phyloP scores from a whole-genome alignment of 1,140 invertebrate species.

The Cydia fagiglandana region DNA sequence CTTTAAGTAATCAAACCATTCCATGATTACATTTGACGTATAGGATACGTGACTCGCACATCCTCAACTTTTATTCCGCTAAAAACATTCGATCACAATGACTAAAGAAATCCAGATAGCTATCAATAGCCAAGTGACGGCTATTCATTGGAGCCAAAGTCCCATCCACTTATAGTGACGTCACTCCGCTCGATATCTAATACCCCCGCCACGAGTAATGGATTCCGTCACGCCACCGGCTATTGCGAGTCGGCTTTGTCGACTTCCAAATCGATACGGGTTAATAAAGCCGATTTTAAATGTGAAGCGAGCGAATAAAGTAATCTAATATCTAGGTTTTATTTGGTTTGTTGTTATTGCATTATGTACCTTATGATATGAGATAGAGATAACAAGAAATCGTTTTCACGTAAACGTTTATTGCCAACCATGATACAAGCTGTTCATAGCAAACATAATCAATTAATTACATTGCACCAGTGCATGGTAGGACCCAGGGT shows the following conservation, averaged over 20 bases:
- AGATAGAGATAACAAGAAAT: too few species aligned
- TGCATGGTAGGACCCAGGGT: too few species aligned
- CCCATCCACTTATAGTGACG: constrained; percentile 25
- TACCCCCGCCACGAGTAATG: constrained; percentile 23
- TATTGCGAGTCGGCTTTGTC: constrained; percentile 27
- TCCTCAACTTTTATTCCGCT: not conserved
- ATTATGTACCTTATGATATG: too few species aligned
- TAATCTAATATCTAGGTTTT: too few species aligned
- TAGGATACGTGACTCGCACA: not conserved
- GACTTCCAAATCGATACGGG: constrained; percentile 16
- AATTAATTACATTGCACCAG: too few species aligned
- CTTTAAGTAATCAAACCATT: constrained; percentile 1
- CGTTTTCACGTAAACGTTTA: too few species aligned
- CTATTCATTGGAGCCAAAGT: constrained; percentile 29
- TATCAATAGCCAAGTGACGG: constrained; percentile 18
- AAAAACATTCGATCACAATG: constrained; percentile 20
- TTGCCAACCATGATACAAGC: too few species aligned
- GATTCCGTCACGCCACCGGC: constrained; percentile 27
- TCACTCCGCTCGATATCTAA: constrained; percentile 28
- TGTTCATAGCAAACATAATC: too few species aligned
- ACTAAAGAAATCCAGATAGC: constrained; percentile 15
- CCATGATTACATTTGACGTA: not conserved
- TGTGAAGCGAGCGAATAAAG: not conserved
- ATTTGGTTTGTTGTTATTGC: too few species aligned
- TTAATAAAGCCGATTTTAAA: not conserved